Evolutionary conservation across 2,797 vertebrate species (phyloP).

Genomic region (Tapirus indicus): DNA sequence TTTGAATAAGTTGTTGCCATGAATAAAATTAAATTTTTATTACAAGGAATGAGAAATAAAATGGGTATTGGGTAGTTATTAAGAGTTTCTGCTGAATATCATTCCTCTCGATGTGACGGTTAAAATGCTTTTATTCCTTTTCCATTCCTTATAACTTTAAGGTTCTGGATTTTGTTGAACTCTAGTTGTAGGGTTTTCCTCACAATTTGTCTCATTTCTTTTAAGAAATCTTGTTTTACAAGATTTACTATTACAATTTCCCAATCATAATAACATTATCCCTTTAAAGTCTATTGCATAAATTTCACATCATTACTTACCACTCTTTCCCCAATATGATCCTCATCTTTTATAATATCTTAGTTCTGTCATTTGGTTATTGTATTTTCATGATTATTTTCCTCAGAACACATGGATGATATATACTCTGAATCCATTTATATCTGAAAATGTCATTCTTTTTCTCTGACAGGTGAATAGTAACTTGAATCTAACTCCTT

Average conservation of each 20-base stretch:
- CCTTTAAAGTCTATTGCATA: neutral
- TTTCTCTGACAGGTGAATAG: neutral
- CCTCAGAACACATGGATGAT: neutral
- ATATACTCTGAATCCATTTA: neutral
- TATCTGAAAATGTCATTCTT: neutral
- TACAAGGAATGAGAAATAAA: neutral
- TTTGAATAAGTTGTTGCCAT: neutral
- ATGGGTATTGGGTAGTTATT: neutral
- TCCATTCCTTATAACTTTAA: neutral
- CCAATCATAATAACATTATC: neutral
- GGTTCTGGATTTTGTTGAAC: slow-evolving; percentile 13
- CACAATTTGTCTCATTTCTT: neutral
- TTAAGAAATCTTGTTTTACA: neutral
- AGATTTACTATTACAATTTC: neutral
- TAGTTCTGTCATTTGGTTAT: neutral
- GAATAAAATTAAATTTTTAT: slow-evolving; percentile 2
- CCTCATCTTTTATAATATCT: slow-evolving; percentile 1
- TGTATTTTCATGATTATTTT: slow-evolving; percentile 28
- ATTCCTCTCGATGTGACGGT: neutral
- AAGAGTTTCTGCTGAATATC: neutral
- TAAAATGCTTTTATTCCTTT: slow-evolving; percentile 19
- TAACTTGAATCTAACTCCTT: slow-evolving; percentile 1
- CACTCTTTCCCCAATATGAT: neutral
- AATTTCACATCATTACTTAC: slow-evolving; percentile 39
- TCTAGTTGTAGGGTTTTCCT: neutral